phyloP scores from a whole-genome alignment of 30 jellyfish, hydroid and myxozoan genomes.

The Cassiopea xamachana region DNA sequence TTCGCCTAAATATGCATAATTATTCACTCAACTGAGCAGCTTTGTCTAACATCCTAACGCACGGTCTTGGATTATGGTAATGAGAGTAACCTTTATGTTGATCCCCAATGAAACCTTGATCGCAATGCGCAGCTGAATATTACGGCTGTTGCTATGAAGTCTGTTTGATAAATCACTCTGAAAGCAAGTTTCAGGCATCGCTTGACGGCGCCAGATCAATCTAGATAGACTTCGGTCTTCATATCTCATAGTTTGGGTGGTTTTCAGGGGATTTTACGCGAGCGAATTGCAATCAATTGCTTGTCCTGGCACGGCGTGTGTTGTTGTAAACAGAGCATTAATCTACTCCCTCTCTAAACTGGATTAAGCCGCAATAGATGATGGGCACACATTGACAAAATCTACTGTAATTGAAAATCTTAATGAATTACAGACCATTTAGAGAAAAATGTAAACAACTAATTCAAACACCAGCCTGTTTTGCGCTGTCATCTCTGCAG shows the following conservation, averaged over 20 bases:
- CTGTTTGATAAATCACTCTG: background rate
- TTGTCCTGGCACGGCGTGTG: background rate
- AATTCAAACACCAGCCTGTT: background rate
- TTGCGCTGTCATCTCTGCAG: background rate
- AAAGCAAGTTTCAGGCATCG: background rate
- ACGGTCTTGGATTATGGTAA: constrained; percentile 67
- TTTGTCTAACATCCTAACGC: constrained; percentile 74
- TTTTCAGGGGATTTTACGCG: background rate
- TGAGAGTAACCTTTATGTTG: constrained; percentile 23
- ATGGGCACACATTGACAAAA: constrained; percentile 12
- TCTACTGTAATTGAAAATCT: background rate
- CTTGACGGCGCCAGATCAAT: background rate
- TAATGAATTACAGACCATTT: background rate
- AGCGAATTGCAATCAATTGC: background rate
- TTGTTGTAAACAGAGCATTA: constrained; percentile 21
- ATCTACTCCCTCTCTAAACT: constrained; percentile 37
- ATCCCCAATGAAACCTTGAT: constrained; percentile 50
- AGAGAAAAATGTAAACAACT: background rate
- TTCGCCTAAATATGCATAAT: constrained; percentile 61
- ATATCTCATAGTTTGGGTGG: background rate
- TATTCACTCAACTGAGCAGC: constrained; percentile 62
- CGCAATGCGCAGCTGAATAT: constrained; percentile 21
- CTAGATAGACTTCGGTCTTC: background rate
- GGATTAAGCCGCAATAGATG: constrained; percentile 45
- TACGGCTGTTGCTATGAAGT: background rate